phyloP scores from a whole-genome alignment of 2,113 vertebrate species.

The Thalassoma bifasciatum region DNA sequence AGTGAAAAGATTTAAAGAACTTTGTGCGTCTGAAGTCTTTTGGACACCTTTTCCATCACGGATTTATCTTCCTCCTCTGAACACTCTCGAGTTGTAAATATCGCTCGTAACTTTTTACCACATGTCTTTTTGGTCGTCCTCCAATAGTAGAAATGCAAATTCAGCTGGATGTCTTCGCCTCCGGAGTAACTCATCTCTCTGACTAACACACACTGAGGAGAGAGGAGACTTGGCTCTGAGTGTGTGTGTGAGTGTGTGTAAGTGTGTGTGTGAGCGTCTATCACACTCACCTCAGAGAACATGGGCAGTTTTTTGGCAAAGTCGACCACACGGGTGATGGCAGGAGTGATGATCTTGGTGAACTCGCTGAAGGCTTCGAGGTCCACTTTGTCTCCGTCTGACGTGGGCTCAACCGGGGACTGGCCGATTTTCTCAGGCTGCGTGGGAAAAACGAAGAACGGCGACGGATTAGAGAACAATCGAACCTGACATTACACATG shows the following conservation, averaged over 20 bases:
- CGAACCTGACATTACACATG: background rate
- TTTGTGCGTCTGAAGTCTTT: background rate
- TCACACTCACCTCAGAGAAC: constrained; percentile 90
- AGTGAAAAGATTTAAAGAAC: background rate
- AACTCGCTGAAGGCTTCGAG: constrained; percentile 99
- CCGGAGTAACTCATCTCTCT: background rate
- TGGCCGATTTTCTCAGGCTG: constrained; percentile 98
- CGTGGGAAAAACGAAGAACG: background rate
- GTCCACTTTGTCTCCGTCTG: constrained; percentile 96
- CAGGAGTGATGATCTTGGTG: constrained; percentile 99
- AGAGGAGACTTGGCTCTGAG: background rate
- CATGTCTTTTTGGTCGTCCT: background rate
- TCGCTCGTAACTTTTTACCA: background rate
- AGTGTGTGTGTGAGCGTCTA: background rate
- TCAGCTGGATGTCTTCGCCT: background rate
- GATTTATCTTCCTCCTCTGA: background rate
- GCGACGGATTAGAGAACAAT: constrained; percentile 3
- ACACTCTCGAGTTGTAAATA: background rate
- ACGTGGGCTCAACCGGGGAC: constrained; percentile 91
- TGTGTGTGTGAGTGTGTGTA: background rate
- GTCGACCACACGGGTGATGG: constrained; percentile 98
- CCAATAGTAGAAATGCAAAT: background rate
- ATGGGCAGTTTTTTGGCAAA: constrained; percentile 99
- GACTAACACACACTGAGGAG: background rate
- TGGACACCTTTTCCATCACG: background rate